Conservation (phyloP, 2,888 invertebrate genomes). For the Augiades crinisus region DNA sequence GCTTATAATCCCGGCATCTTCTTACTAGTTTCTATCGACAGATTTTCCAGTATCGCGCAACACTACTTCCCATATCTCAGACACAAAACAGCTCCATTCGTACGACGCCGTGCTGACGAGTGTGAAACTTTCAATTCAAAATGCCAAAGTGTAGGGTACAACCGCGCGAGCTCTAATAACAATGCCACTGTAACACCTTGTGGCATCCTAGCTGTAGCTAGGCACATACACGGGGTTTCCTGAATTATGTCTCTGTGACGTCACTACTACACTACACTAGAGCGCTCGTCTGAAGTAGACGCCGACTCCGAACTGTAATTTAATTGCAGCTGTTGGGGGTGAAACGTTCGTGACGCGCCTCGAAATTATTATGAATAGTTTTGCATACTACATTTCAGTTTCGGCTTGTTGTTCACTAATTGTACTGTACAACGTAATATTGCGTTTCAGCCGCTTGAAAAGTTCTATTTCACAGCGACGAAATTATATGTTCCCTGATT, state of each 20-base stretch:
- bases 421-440: neutral
- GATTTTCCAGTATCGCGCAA: too few species aligned
- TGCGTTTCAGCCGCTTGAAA: too few species aligned
- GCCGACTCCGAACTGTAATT: neutral
- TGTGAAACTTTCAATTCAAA: conserved; percentile 16
- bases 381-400: neutral
- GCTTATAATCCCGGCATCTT: too few species aligned
- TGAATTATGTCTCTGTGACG: neutral
- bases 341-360: neutral
- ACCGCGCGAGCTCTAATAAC: conserved; percentile 33
- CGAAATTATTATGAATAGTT: neutral
- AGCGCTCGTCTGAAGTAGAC: neutral
- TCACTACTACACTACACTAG: neutral
- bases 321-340: neutral
- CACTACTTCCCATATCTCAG: too few species aligned
- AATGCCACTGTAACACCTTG: conserved; percentile 29
- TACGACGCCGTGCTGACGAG: neutral
- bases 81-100: neutral
- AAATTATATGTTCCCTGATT: too few species aligned
- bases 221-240: neutral
- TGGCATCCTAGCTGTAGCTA: neutral
- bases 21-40: too few species aligned
- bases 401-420: neutral
- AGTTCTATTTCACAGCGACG: too few species aligned
- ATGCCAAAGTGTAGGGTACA: conserved; percentile 40